Percentiles rank a stretch among this genome's conserved stretches.
These are phyloP conservation scores for Poeciliopsis prolifica DNA, from an alignment of 2,113 vertebrate species.

Conservation along the genomic window DNA sequence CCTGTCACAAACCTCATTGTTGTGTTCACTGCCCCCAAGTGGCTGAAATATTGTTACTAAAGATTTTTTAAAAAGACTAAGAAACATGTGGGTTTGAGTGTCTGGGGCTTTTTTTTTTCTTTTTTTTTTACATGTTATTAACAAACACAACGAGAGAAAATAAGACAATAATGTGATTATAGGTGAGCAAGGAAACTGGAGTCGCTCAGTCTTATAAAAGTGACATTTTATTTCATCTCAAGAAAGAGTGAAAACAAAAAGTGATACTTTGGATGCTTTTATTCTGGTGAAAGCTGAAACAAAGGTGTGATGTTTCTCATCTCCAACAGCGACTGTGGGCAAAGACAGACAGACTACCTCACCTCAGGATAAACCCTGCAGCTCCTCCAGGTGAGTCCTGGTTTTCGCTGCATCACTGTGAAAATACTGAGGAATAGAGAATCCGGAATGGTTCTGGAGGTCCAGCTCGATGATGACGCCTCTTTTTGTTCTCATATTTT, in stretches of 20 bases:
- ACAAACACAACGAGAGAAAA: conserved; percentile 18
- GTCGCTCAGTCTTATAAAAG: neutral
- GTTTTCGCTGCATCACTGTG: neutral
- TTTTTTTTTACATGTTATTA: neutral
- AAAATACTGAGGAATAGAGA: neutral
- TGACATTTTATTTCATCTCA: neutral
- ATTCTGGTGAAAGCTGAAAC: neutral
- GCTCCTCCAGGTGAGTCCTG: conserved; percentile 43
- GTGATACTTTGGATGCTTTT: neutral
- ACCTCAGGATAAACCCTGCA: conserved; percentile 25
- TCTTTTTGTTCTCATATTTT: neutral
- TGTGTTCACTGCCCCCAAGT: conserved; percentile 4
- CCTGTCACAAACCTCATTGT: neutral
- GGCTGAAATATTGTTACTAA: neutral
- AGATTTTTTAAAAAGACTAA: neutral
- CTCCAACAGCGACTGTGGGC: neutral
- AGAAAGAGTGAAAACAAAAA: neutral
- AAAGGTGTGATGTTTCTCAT: conserved; percentile 14
- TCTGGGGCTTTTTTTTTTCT: too few relatives aligned
- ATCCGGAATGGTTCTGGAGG: neutral
- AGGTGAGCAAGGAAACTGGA: neutral
- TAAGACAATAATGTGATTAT: neutral
- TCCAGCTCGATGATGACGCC: neutral
- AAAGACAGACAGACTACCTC: conserved; percentile 31
- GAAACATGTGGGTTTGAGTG: neutral